A percentile compares a stretch with the other conserved stretches of the same genome.
phyloP scores from a whole-genome alignment of 2,113 vertebrate species.

The Catharus fuscescens region DNA sequence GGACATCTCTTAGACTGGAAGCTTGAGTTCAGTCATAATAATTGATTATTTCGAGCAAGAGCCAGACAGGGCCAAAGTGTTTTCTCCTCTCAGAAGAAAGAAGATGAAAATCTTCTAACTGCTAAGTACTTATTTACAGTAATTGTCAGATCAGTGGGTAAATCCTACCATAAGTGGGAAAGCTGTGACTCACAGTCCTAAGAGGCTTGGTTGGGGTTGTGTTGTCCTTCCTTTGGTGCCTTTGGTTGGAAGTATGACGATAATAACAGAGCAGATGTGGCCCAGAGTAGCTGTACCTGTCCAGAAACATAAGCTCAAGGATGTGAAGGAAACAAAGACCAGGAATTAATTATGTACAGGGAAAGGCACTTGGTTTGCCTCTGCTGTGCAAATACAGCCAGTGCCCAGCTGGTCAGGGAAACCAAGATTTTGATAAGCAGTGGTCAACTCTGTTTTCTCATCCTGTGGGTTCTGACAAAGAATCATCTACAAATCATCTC shows the following conservation, averaged over 20 bases:
- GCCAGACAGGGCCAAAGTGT: neutral
- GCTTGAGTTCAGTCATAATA: neutral
- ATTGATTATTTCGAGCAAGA: neutral
- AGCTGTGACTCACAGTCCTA: neutral
- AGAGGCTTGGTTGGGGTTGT: neutral
- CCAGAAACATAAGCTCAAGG: neutral
- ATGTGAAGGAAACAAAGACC: neutral
- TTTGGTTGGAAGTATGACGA: neutral
- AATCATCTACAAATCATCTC: neutral
- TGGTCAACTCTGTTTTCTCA: neutral
- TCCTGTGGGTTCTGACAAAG: neutral
- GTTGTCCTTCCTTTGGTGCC: neutral
- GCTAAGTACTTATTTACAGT: neutral
- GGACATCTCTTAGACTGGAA: neutral
- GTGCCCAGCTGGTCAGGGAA: neutral
- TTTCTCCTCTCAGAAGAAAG: neutral
- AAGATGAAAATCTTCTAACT: neutral
- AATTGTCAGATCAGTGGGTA: neutral
- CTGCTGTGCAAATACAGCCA: neutral
- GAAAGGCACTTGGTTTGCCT: neutral
- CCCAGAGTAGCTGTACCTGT: neutral
- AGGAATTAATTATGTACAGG: neutral
- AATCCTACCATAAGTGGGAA: neutral
- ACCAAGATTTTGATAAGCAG: neutral
- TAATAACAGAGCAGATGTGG: neutral